Evolutionary conservation across 2,888 invertebrate species (phyloP), one percentile per base, ranked within the genome.

Genomic region (Dynastes maya): DNA sequence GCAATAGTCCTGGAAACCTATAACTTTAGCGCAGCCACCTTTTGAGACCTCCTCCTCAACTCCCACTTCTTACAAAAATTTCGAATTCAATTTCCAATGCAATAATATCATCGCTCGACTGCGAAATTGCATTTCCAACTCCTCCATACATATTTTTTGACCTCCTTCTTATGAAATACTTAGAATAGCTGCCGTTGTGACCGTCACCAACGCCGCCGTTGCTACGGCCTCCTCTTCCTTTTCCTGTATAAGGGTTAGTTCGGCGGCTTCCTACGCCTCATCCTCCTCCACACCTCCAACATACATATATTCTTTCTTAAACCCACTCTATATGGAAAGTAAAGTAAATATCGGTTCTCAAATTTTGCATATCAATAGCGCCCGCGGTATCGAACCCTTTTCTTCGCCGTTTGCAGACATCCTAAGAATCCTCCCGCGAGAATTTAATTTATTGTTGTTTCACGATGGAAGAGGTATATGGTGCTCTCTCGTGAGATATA

Each of bases 381-480:
- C n/a, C 55, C 68, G 68, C 72, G 45, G 45, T 61, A 63, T 63
- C 61, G 72, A 61, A 45, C 61, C 58, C 61, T 61, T 61, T 74
- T 29, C 61, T 74, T 61, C 40, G 55, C 55, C 55, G 9, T 58
- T 22, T 22, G 45, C 61, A 72, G 58, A 72, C 58, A 58, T 58
- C 51, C 72, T 72, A 72, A 61, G 61, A 74, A 74, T 74, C 72
- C 32, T 74, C 49, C 72, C 61, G 58, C 45, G 72, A 74, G 72
- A 74, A 74, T 74, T 74, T 74, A 61, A 74, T 74, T 74, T 74
- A 74, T 74, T 74, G 72, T 63, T 74, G 72, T 74, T 74, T 74
- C 61, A 63, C 61, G 72, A 68, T 11, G 68, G 27, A 63, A 58
- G 55, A 58, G 55, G 63, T 63, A 63, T 63, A 63, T 9, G 29